These are phyloP conservation scores for Drosophila prostipennis DNA, from an alignment of 2,888 invertebrate genomes.

Conservation along the genomic window DNA sequence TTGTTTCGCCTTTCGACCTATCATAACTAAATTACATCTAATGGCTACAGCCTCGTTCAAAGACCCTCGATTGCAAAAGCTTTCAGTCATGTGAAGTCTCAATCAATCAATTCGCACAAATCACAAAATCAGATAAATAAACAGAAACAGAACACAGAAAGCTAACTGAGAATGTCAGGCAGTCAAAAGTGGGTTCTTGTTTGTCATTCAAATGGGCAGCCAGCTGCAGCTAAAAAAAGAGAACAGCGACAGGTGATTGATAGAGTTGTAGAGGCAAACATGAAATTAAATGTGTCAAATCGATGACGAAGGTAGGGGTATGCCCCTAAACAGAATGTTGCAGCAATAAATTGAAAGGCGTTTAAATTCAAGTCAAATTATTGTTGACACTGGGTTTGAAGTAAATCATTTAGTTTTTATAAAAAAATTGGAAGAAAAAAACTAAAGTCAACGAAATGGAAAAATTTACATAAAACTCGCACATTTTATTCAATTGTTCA, in stretches of 20 bases:
- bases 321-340: background rate
- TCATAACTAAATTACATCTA: conserved; percentile 14
- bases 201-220: conserved; percentile 16
- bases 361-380: background rate
- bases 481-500: too few species aligned
- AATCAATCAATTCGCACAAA: conserved; percentile 34
- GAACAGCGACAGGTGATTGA: conserved; percentile 23
- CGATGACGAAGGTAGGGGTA: conserved; percentile 3
- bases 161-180: conserved; percentile 15
- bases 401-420: too few species aligned
- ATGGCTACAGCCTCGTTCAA: conserved; percentile 25
- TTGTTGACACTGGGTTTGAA: too few species aligned
- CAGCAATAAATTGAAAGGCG: background rate
- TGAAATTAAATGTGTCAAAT: conserved; percentile 28
- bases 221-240: background rate
- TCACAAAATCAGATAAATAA: conserved; percentile 27
- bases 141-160: conserved; percentile 22
- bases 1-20: conserved; percentile 46
- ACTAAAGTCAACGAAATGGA: background rate
- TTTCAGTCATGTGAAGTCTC: conserved; percentile 40
- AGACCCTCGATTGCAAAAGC: conserved; percentile 1
- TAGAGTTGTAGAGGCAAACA: conserved; percentile 28
- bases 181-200: conserved; percentile 21
- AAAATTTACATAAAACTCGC: too few species aligned
- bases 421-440: background rate